These are phyloP conservation scores for Polypedilum pembai DNA, from an alignment of 1,140 invertebrate species.

Conservation along the genomic window DNA sequence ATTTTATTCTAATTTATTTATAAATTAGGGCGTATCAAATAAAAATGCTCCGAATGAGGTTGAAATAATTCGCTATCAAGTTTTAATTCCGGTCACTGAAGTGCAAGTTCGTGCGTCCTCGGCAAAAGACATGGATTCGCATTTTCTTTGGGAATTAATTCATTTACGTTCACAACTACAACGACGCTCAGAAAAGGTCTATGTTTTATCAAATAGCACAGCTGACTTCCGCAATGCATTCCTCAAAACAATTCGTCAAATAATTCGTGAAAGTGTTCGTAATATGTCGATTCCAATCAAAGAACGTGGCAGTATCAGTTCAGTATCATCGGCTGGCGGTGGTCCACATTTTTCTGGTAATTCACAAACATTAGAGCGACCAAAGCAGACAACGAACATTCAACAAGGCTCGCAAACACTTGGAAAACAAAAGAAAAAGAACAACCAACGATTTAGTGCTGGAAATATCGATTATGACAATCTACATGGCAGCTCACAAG, in stretches of 20 bases:
- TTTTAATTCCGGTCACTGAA: conserved; percentile 91
- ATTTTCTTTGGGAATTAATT: conserved; percentile 95
- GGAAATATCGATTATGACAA: conserved; percentile 80
- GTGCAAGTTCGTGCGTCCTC: conserved; percentile 89
- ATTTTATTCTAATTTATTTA: too few species aligned
- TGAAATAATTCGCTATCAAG: conserved; percentile 92
- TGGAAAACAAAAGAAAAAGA: conserved; percentile 62
- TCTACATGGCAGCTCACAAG: conserved; percentile 53
- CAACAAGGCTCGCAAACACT: conserved; percentile 59
- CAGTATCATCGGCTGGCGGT: conserved; percentile 39
- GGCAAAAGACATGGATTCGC: conserved; percentile 86
- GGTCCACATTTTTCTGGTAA: conserved; percentile 44
- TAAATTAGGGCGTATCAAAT: conserved; percentile 66
- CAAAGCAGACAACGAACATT: conserved; percentile 46
- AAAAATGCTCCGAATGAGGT: conserved; percentile 80
- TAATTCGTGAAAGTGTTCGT: conserved; percentile 88
- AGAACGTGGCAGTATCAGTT: conserved; percentile 50
- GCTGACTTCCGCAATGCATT: conserved; percentile 92
- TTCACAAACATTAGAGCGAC: conserved; percentile 52
- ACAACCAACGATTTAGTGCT: conserved; percentile 79
- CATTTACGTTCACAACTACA: conserved; percentile 89
- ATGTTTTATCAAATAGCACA: conserved; percentile 93
- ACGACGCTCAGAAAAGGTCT: conserved; percentile 90
- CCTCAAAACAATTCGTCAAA: conserved; percentile 91
- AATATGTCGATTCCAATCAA: conserved; percentile 88